Percentiles rank a stretch among this genome's conserved stretches.
These are phyloP conservation scores for Stichopus chloronotus DNA, from an alignment of 35 echinoderm and acorn worm species.

Conservation along the genomic window DNA sequence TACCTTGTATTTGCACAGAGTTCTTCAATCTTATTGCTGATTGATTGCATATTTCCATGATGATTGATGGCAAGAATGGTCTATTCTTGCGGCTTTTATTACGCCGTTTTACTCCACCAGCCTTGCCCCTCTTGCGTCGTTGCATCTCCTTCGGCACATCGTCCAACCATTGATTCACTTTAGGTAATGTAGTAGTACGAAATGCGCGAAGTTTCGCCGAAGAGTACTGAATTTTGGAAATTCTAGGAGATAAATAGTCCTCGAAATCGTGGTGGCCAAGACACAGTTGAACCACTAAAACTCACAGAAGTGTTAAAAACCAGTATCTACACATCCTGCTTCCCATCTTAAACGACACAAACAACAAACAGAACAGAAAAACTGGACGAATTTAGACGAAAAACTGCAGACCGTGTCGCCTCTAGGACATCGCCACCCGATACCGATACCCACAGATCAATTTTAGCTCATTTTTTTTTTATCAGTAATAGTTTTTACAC, in stretches of 20 bases:
- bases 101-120: constrained; percentile 20
- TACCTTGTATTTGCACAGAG: constrained; percentile 41
- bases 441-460: no score
- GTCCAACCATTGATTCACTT: background rate
- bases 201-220: constrained; percentile 18
- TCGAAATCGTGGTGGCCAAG: constrained; percentile 15
- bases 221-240: constrained; percentile 2
- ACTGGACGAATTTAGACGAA: background rate
- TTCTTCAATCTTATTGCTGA: constrained; percentile 53
- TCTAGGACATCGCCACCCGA: constrained; percentile 10
- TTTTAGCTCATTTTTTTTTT: no score
- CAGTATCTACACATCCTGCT: background rate
- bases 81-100: background rate
- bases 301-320: constrained; percentile 19
- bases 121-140: constrained; percentile 27
- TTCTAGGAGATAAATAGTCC: constrained; percentile 13
- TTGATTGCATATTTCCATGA: constrained; percentile 56
- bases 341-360: background rate
- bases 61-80: constrained; percentile 56
- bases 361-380: background rate
- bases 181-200: constrained; percentile 4
- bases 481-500: no score
- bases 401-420: constrained; percentile 35
- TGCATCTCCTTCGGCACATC: constrained; percentile 13
- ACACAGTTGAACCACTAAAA: constrained; percentile 39